Conservation (phyloP, 2,797 vertebrate species). For the Acipenser transmontanus region DNA sequence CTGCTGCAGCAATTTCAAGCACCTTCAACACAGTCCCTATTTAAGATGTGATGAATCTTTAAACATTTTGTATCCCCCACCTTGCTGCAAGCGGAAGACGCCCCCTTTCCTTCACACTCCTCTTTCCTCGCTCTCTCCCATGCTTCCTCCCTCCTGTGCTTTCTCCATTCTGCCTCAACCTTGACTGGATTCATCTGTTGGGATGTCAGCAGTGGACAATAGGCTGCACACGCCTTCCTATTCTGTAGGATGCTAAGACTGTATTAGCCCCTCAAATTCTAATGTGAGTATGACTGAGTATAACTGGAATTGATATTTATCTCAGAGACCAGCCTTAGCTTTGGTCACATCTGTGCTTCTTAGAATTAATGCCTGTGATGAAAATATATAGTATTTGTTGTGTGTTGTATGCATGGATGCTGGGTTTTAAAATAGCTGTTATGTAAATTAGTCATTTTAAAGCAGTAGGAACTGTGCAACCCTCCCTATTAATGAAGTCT, state of each 20-base stretch:
- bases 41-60: conserved; percentile 32
- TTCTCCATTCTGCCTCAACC: conserved; percentile 41
- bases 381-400: neutral
- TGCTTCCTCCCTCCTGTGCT: conserved; percentile 31
- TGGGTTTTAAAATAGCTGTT: too few relatives aligned
- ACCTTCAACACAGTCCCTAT: conserved; percentile 25
- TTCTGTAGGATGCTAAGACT: conserved; percentile 45
- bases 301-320: conserved; percentile 48
- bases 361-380: conserved; percentile 21
- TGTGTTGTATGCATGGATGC: too few relatives aligned
- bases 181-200: conserved; percentile 36
- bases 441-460: too few relatives aligned
- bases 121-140: conserved; percentile 39
- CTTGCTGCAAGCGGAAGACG: conserved; percentile 28
- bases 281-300: conserved; percentile 55
- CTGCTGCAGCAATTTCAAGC: conserved; percentile 51
- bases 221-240: conserved; percentile 28
- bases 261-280: conserved; percentile 38
- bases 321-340: conserved; percentile 15
- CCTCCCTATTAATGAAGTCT: too few relatives aligned
- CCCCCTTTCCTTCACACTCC: conserved; percentile 24
- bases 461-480: too few relatives aligned
- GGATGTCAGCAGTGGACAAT: conserved; percentile 43
- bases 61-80: conserved; percentile 33
- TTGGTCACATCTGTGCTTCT: conserved; percentile 31